phyloP scores from a whole-genome alignment of 53 echinoderm and acorn worm genomes.

The Hippasteria phrygiana region DNA sequence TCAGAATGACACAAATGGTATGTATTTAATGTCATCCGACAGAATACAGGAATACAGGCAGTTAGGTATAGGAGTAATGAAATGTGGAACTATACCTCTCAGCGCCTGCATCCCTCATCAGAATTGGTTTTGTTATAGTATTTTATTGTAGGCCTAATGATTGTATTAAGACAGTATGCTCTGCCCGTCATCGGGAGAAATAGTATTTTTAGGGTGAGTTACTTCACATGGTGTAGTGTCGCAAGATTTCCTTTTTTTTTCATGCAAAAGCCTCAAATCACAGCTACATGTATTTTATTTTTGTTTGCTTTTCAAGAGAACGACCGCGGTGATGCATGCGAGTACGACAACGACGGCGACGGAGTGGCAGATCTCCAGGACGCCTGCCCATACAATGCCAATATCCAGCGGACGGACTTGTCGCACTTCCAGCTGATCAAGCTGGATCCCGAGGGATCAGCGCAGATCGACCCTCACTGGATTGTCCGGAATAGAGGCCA shows the following conservation, averaged over 20 bases:
- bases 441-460: conserved; percentile 87
- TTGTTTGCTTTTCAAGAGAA: conserved; percentile 60
- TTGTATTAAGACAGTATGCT: no score
- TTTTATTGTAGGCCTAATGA: no score
- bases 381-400: conserved; percentile 84
- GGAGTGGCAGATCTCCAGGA: conserved; percentile 83
- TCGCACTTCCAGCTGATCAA: conserved; percentile 87
- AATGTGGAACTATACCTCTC: no score
- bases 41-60: no score
- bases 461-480: conserved; percentile 95
- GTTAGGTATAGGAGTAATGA: no score
- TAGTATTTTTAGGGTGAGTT: no score
- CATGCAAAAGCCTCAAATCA: not conserved
- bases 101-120: no score
- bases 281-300: not conserved
- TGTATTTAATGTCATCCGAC: no score
- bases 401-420: conserved; percentile 89
- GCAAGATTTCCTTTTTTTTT: no score
- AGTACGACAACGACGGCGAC: conserved; percentile 96
- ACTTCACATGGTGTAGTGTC: no score
- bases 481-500: conserved; percentile 94
- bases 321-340: conserved; percentile 91
- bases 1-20: conserved; percentile 97
- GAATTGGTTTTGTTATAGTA: no score
- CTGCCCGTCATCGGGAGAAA: no score